Percentiles rank a stretch among this genome's conserved stretches.
phyloP scores from a whole-genome alignment of 2,797 vertebrate genomes.

The Enteromius treurensis region DNA sequence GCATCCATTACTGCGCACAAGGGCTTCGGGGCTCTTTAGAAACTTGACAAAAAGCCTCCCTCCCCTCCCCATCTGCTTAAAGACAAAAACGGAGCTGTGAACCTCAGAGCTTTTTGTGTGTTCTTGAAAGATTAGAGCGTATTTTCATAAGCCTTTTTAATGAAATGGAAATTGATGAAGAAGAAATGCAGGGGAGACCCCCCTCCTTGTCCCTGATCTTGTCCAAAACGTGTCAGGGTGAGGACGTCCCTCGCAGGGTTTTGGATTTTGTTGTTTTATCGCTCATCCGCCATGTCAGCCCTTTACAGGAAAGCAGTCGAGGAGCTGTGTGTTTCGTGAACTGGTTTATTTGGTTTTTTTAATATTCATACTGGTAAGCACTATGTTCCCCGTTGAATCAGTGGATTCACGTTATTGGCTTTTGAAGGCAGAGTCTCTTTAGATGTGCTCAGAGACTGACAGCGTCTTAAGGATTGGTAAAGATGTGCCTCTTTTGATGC shows the following conservation, averaged over 20 bases:
- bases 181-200: conserved; percentile 34
- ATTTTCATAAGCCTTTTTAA: conserved; percentile 56
- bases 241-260: conserved; percentile 35
- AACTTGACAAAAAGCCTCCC: conserved; percentile 42
- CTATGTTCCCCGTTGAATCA: conserved; percentile 49
- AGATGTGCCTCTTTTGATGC: conserved; percentile 57
- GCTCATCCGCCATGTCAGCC: conserved; percentile 40
- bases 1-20: conserved; percentile 30
- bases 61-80: conserved; percentile 22
- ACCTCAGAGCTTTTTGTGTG: conserved; percentile 44
- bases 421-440: conserved; percentile 54
- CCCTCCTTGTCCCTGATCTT: conserved; percentile 4
- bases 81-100: conserved; percentile 7
- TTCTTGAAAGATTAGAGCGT: conserved; percentile 37
- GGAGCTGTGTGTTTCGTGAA: conserved; percentile 50
- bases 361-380: conserved; percentile 59
- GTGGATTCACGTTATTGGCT: conserved; percentile 56
- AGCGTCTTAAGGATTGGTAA: conserved; percentile 62
- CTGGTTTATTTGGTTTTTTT: conserved; percentile 28
- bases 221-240: conserved; percentile 43
- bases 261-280: conserved; percentile 48
- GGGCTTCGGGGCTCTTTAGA: conserved; percentile 39
- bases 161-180: conserved; percentile 60
- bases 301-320: conserved; percentile 29
- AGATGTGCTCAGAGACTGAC: conserved; percentile 60